Conservation (phyloP, 2,113 vertebrate genomes). For the Lichenostomus cassidix region DNA sequence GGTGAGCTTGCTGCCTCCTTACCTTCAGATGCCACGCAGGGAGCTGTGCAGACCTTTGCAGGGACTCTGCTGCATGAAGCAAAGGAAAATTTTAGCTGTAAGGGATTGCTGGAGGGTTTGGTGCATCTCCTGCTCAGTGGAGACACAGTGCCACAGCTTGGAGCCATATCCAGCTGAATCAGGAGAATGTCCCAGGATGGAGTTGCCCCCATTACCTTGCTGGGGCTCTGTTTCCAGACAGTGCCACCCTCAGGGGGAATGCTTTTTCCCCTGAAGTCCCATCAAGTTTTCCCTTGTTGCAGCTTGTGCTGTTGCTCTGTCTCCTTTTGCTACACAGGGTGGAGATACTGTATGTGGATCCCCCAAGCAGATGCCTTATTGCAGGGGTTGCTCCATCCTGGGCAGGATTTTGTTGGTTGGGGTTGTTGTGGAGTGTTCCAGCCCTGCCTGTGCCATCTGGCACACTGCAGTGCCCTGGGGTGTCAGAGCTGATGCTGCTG, state of each 20-base stretch:
- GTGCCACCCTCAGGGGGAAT: background rate
- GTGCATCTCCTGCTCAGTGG: background rate
- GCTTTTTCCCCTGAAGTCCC: background rate
- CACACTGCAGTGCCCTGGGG: background rate
- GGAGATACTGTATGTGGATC: fast-evolving
- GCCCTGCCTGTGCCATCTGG: background rate
- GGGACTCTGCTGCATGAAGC: background rate
- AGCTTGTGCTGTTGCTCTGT: background rate
- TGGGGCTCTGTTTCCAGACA: background rate
- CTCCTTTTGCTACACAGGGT: fast-evolving
- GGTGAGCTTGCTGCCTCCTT: background rate
- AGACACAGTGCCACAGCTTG: background rate
- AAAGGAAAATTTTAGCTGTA: background rate
- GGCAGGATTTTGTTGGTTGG: background rate
- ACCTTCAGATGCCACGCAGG: background rate
- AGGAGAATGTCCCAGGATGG: background rate
- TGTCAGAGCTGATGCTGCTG: fast-evolving
- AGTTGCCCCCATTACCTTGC: background rate
- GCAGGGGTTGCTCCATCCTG: background rate
- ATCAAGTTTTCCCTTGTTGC: background rate
- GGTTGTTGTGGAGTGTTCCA: background rate
- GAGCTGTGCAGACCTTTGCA: background rate
- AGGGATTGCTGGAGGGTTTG: background rate
- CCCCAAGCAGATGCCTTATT: background rate
- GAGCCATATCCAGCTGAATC: background rate